Conservation (phyloP, 2,797 vertebrate genomes). For the Tenualosa thibaudeaui region DNA sequence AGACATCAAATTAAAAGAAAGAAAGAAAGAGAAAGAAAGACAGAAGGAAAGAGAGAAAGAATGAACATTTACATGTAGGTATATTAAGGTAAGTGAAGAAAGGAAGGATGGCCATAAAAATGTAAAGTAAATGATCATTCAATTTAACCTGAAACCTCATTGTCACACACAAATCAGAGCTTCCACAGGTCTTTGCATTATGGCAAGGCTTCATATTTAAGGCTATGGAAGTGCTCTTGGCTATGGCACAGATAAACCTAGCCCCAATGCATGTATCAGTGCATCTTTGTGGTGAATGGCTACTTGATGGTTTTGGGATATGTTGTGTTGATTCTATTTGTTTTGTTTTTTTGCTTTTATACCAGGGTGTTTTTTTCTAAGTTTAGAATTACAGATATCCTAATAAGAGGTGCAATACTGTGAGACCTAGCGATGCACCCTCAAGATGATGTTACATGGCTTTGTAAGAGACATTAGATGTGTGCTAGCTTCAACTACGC, state of each 20-base stretch:
- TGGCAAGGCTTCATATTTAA: conserved; percentile 61
- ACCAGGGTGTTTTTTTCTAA: conserved; percentile 55
- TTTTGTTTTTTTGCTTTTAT: conserved; percentile 49
- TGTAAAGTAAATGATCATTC: conserved; percentile 16
- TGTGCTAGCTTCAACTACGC: not conserved
- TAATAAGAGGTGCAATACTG: conserved; percentile 64
- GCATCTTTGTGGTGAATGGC: conserved; percentile 60
- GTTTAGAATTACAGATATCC: conserved; percentile 61
- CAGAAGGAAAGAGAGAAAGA: conserved; percentile 18
- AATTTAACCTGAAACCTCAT: conserved; percentile 41
- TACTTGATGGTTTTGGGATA: conserved; percentile 58
- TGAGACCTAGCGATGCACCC: conserved; percentile 65
- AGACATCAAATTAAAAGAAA: conserved; percentile 21
- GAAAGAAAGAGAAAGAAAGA: conserved; percentile 35
- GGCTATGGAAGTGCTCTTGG: conserved; percentile 44
- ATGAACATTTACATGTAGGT: not conserved
- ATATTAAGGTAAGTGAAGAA: not conserved
- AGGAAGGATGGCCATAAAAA: not conserved
- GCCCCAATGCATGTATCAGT: conserved; percentile 67
- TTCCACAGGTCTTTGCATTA: conserved; percentile 69
- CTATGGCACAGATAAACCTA: conserved; percentile 53
- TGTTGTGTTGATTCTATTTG: conserved; percentile 54
- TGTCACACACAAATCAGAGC: conserved; percentile 67
- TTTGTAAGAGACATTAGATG: conserved; percentile 12
- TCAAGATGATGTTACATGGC: conserved; percentile 59